A percentile compares a stretch with the other conserved stretches of the same genome.
These are phyloP conservation scores for Syngnathus typhle DNA, from an alignment of 2,113 vertebrate genomes.

Conservation along the genomic window DNA sequence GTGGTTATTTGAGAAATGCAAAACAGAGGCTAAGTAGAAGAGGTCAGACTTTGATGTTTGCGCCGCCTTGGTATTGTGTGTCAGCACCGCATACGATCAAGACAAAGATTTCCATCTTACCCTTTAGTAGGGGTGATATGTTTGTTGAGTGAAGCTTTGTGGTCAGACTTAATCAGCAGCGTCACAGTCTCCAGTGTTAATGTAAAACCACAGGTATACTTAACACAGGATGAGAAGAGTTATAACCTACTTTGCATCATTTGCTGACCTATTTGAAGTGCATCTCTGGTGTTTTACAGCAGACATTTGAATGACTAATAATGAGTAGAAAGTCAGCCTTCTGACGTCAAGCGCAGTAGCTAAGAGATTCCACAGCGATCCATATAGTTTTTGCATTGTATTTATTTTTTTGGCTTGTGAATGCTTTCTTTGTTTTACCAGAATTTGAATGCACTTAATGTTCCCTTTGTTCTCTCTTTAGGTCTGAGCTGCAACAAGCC, in stretches of 20 bases:
- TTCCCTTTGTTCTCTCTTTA: slow-evolving; percentile 44
- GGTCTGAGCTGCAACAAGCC: slow-evolving; percentile 35
- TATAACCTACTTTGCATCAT: slow-evolving; percentile 52
- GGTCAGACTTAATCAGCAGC: slow-evolving; percentile 65
- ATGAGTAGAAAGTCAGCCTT: not conserved
- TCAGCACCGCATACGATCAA: slow-evolving; percentile 55
- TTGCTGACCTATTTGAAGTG: slow-evolving; percentile 66
- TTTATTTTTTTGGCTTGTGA: not conserved
- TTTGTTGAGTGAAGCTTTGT: slow-evolving; percentile 65
- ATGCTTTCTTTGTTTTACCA: slow-evolving; percentile 22
- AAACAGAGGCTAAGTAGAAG: slow-evolving; percentile 40
- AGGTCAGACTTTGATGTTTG: slow-evolving; percentile 56
- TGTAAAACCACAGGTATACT: slow-evolving; percentile 58
- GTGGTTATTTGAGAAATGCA: slow-evolving; percentile 40
- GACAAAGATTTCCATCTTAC: slow-evolving; percentile 51
- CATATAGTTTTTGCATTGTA: not conserved
- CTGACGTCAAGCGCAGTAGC: not conserved
- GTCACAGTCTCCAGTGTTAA: slow-evolving; percentile 57
- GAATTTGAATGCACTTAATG: slow-evolving; percentile 15
- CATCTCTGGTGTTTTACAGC: slow-evolving; percentile 39
- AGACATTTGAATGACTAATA: slow-evolving; percentile 32
- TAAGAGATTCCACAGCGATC: not conserved
- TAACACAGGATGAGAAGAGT: slow-evolving; percentile 59
- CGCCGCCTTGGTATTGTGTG: slow-evolving; percentile 37
- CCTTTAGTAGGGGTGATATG: slow-evolving; percentile 53